These are phyloP conservation scores for Caenorhabditis sp. DNA, from an alignment of 2,888 invertebrate genomes.

Conservation along the genomic window DNA sequence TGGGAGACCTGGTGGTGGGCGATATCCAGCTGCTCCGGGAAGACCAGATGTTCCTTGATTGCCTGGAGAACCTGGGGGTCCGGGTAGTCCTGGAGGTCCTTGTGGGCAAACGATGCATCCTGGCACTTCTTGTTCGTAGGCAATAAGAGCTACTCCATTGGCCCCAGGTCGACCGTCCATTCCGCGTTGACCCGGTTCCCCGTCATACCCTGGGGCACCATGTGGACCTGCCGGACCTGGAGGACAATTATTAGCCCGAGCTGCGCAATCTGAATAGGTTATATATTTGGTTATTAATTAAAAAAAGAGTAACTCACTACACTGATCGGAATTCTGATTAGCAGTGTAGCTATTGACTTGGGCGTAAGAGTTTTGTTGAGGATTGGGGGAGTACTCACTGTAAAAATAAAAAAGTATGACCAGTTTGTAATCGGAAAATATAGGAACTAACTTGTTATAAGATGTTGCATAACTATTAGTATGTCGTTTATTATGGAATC, in stretches of 20 bases:
- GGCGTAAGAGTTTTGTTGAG: constrained; percentile 18
- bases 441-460: neutral
- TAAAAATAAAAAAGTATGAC: neutral
- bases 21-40: constrained; percentile 24
- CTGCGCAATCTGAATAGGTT: constrained; percentile 27
- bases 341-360: constrained; percentile 34
- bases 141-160: constrained; percentile 36
- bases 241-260: constrained; percentile 34
- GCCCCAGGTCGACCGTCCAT: constrained; percentile 38
- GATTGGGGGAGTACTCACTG: constrained; percentile 8
- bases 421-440: neutral
- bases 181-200: constrained; percentile 36
- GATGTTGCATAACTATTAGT: constrained; percentile 9
- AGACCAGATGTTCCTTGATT: constrained; percentile 6
- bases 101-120: constrained; percentile 39
- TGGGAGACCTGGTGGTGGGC: constrained; percentile 17
- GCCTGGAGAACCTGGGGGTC: constrained; percentile 23
- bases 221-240: constrained; percentile 27
- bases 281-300: neutral
- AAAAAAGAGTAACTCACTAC: constrained; percentile 16
- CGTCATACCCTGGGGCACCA: constrained; percentile 20
- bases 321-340: constrained; percentile 27
- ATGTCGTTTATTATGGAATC: constrained; percentile 24
- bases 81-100: constrained; percentile 31
- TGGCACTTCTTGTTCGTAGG: constrained; percentile 40